Evolutionary conservation across 2,113 vertebrate species (phyloP).

Genomic region (Ornithorhynchus anatinus): DNA sequence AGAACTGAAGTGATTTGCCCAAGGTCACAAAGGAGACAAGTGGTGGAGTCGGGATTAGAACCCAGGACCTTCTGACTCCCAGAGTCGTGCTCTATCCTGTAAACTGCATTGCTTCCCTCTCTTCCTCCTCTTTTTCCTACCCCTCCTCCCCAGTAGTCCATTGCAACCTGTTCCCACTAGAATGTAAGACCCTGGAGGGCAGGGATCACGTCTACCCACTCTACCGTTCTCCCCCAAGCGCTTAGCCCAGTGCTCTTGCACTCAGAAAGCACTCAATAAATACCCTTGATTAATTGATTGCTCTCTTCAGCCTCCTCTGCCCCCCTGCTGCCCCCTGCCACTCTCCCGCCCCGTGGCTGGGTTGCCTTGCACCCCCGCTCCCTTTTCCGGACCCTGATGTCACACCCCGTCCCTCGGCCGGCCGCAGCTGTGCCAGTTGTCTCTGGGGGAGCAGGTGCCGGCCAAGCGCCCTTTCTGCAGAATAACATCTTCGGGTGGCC

Average conservation of each 20-base stretch:
- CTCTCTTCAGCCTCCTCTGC: conserved; percentile 20
- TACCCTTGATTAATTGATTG: no score
- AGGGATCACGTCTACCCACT: no score
- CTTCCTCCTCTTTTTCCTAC: background rate
- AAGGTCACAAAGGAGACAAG: no score
- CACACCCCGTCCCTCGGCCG: conserved; percentile 72
- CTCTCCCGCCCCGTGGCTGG: conserved; percentile 23
- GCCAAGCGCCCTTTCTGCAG: conserved; percentile 71
- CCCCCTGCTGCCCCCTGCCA: conserved; percentile 46
- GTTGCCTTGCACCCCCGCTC: conserved; percentile 51
- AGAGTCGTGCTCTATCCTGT: background rate
- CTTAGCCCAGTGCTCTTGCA: no score
- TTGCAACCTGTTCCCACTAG: no score
- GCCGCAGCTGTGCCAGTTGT: conserved; percentile 82
- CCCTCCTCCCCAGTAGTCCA: conserved; percentile 15
- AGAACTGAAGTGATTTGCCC: no score
- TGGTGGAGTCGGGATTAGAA: no score
- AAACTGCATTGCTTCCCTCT: background rate
- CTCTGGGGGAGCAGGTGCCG: conserved; percentile 88
- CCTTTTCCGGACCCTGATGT: conserved; percentile 72
- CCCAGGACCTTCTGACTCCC: no score
- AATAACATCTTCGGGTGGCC: conserved; percentile 83
- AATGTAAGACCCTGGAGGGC: no score
- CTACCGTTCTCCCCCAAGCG: no score
- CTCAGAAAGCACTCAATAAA: no score